Percentiles rank a stretch among this genome's conserved stretches.
Conservation (phyloP, 2,113 vertebrate genomes). For the Cromileptes altivelis region DNA sequence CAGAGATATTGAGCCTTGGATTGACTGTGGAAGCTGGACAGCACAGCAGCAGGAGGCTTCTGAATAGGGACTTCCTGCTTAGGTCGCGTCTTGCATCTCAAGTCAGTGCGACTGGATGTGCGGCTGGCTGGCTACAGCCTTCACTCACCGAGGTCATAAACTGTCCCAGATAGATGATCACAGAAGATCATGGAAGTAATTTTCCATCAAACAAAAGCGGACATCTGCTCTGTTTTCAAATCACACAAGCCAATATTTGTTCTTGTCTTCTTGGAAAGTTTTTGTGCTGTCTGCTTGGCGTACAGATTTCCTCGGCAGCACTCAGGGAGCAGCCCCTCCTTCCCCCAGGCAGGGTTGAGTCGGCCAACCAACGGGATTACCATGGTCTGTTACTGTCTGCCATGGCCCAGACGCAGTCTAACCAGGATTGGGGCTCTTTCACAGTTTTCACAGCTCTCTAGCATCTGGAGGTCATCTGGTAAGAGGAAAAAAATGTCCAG, state of each 20-base stretch:
- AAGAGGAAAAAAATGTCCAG: slow-evolving; percentile 54
- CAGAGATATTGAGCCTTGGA: slow-evolving; percentile 69
- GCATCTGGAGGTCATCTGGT: slow-evolving; percentile 69
- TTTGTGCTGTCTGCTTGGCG: slow-evolving; percentile 59
- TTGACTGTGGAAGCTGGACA: slow-evolving; percentile 75
- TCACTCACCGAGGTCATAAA: slow-evolving; percentile 42
- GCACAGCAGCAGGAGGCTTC: slow-evolving; percentile 71
- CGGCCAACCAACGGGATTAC: slow-evolving; percentile 78
- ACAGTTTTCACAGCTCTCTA: slow-evolving; percentile 63
- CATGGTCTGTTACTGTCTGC: slow-evolving; percentile 76
- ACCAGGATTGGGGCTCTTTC: slow-evolving; percentile 64
- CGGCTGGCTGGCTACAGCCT: slow-evolving; percentile 34
- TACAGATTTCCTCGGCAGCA: slow-evolving; percentile 69
- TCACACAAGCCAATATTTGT: slow-evolving; percentile 66
- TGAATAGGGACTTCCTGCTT: slow-evolving; percentile 84
- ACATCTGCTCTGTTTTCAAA: slow-evolving; percentile 66
- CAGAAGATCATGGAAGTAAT: slow-evolving; percentile 41
- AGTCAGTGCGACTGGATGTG: slow-evolving; percentile 71
- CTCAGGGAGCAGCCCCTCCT: slow-evolving; percentile 60
- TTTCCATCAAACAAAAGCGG: slow-evolving; percentile 53
- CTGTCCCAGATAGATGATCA: slow-evolving; percentile 56
- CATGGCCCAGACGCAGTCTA: slow-evolving; percentile 60
- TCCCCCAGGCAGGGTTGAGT: slow-evolving; percentile 64
- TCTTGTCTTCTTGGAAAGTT: slow-evolving; percentile 70
- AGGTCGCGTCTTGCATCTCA: slow-evolving; percentile 81